Conservation (phyloP, 2,888 invertebrate genomes). For the Oxyteleia sp. region DNA sequence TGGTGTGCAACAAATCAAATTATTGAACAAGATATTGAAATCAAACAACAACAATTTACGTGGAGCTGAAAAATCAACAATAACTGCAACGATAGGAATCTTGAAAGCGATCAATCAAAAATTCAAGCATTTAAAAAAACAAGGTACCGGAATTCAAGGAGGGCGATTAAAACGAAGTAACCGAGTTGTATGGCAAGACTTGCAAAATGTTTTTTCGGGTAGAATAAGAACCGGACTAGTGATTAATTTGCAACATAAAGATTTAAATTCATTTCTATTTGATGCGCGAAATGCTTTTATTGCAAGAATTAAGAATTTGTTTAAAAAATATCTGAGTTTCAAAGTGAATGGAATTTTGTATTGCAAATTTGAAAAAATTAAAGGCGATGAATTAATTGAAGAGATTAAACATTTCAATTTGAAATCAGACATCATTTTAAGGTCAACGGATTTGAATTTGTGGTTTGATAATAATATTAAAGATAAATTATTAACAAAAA, state of each 20-base stretch:
- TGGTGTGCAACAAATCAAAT: too few relatives aligned
- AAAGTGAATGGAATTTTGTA: constrained; percentile 15
- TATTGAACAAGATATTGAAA: too few relatives aligned
- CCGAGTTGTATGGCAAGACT: constrained; percentile 14
- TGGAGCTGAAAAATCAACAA: too few relatives aligned
- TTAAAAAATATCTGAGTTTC: constrained; percentile 7
- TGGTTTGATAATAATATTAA: constrained; percentile 31
- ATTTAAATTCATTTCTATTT: constrained; percentile 19
- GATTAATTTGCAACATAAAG: constrained; percentile 18
- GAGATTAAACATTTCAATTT: constrained; percentile 14
- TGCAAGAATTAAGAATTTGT: constrained; percentile 4
- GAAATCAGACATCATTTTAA: constrained; percentile 28
- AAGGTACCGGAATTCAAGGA: too few relatives aligned
- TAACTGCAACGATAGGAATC: too few relatives aligned
- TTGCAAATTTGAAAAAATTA: constrained; percentile 14
- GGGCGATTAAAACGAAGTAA: too few relatives aligned
- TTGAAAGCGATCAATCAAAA: too few relatives aligned
- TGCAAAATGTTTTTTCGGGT: constrained; percentile 6
- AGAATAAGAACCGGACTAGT: constrained; percentile 34
- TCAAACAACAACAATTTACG: too few relatives aligned
- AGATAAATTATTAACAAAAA: too few relatives aligned
- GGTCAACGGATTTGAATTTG: constrained; percentile 1
- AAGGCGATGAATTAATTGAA: constrained; percentile 5
- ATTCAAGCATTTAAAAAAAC: too few relatives aligned
- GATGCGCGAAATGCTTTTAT: constrained; percentile 26